Evolutionary conservation across 2,113 vertebrate species (phyloP), one percentile per base, ranked within the genome.

Genomic region (Rafetus swinhoei): DNA sequence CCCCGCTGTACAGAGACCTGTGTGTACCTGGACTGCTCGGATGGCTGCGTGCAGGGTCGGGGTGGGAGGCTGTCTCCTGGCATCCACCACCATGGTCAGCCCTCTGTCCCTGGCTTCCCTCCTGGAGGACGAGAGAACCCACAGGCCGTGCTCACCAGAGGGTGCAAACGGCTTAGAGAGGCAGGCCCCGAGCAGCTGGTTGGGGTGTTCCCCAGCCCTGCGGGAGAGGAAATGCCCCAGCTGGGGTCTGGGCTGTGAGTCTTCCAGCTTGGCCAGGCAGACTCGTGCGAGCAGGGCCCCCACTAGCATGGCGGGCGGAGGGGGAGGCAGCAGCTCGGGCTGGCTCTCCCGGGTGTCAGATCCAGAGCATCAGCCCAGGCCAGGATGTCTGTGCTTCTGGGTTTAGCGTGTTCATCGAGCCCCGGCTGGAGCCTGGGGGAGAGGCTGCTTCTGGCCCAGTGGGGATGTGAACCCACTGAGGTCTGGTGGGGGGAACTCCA

Each of bases 11-110:
- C 52, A 24, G 11, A 25, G 29, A 56, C 65, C n/a, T 6, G 29
- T 21, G 92, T 93, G 69, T 96, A 99, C 99, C 98, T 99, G 98
- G 85, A 98, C 88, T 0, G 97, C 95, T 84, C 98, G 97, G 88
- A 99, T 97, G 50, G 99, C 98, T 0, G 98, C 98, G 81, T 97
- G 97, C 8, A 99, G 97, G 69, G 93, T 93, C 0, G 98, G 97
- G 19, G 97, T 94, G 0, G 98, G 98, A 0, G 97, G 95, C 9
- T 95, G 97, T 92, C 97, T 98, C 95, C 98, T 97, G 60, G 98
- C 98, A 94, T 99, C 99, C 24, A 99, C 98, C 94, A 99, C 91
- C 0, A 99, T 27, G 0, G 94, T 98, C 95, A 99, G 88, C 54
- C 99, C 99, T 1, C 88, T 39, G 45, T 98, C 97, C 96, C 97